Evolutionary conservation across 1,140 invertebrate genomes (phyloP), one percentile per base, ranked within the genome.

Genomic region (Aphelenchoides fujianensis): DNA sequence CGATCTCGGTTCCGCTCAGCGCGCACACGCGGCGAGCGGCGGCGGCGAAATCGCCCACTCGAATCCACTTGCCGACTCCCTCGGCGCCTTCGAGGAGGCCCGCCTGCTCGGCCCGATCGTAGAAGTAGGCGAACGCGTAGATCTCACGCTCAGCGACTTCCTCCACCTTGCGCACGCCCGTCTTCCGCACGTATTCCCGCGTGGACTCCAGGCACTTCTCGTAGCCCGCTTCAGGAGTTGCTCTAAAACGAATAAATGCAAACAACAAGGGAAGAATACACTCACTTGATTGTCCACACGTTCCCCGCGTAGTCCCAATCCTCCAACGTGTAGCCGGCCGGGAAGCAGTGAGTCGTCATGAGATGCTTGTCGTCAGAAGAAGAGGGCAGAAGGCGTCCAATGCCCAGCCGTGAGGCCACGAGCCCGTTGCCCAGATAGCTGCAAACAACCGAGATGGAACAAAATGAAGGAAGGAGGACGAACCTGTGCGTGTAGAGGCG

Each of bases 361-460:
- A 48, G 27, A 31, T 52, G 67, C 35, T 32, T 32, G 2, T 53
- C n/a, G 31, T 48, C 35, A 5, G 28, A 19, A 27, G 54, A 52
- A 16, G 55, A 28, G 12, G 27, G 32, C 3, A 35, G 35, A 7
- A 78, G 31, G 16, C 59, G 74, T 28, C 77, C 59, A 28, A 85
- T 76, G 35, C 89, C 90, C 82, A 92, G 89, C 48, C 94, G 87
- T 0, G 92, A 92, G 3, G 93, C 91, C 89, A 94, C 91, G 7
- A 97, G 85, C 2, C 94, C 94, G 75, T 94, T 88, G 1, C 92
- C 92, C 71, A 96, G 86, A 85, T 94, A 96, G 85, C 93, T 95
- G 74, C 34, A 85, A n/a, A n/a, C n/a, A n/a, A n/a, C n/a, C n/a
- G n/a, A n/a, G n/a, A n/a, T n/a, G n/a, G n/a, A n/a, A n/a, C n/a